Evolutionary conservation across 2,113 vertebrate species (phyloP), one percentile per base, ranked within the genome.

Genomic region (Megaceryle maxima): DNA sequence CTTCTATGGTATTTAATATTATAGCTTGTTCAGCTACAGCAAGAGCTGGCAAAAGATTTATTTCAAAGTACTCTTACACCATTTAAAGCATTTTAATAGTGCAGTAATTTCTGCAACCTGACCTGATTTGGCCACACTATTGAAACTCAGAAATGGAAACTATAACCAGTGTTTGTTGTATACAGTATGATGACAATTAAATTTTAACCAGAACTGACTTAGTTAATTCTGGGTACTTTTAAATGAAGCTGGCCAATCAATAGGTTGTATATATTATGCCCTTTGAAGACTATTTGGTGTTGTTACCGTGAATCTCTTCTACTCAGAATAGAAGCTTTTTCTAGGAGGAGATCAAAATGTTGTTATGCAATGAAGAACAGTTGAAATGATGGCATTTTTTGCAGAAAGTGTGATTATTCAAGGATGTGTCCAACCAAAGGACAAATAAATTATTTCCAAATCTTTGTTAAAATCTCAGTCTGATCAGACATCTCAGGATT

Each of bases 371-470:
- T 78, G 73, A 78, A 22, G 39, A 82, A 75, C 5, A 35, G 70
- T 29, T 66, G 80, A 88, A 88, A 75, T 87, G 86, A 46, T 46
- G 44, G 74, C 63, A 72, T 68, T 84, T 88, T 82, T 68, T 74
- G 73, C 87, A 89, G 92, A 70, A 81, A 89, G 9, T 37, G 72
- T 13, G 8, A 77, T 79, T 78, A 84, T 90, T 92, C 83, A 72
- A 75, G 46, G 68, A 56, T 84, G 83, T 95, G 74, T 66, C 44
- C 70, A 94, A 79, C 22, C 53, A 73, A 85, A 91, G 74, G 90
- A 84, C 66, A 96, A 96, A 84, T 62, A 73, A 72, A 69, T 76
- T 69, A 79, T 85, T 96, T 79, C 24, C n/a, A 85, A 94, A 73
- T 94, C 53, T 75, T 51, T 85, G 28, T 72, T 56, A 94, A 92